phyloP scores from a whole-genome alignment of 2,888 invertebrate species.

The Drosophila kambysellisi region DNA sequence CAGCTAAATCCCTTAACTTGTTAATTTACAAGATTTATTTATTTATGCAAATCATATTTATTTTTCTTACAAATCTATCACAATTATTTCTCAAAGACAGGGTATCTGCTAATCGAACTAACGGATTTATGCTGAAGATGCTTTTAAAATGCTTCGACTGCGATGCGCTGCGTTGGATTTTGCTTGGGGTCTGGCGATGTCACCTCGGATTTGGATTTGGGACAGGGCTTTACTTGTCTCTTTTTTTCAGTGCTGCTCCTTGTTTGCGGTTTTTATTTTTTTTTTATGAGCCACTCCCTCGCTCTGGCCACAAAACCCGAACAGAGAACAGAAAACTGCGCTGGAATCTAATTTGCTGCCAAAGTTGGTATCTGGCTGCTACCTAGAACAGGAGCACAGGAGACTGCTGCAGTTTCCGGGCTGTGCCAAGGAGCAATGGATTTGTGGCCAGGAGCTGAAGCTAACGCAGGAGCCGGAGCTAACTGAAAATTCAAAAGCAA shows the following conservation, averaged over 20 bases:
- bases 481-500: conserved; percentile 40
- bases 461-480: background rate
- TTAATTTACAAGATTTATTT: too few relatives aligned
- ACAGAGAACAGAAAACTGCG: conserved; percentile 65
- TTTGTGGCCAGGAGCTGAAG: conserved; percentile 57
- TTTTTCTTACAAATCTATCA: background rate
- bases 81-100: background rate
- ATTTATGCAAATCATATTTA: background rate
- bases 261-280: conserved; percentile 7
- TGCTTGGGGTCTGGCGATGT: conserved; percentile 48
- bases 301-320: conserved; percentile 33
- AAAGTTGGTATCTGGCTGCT: conserved; percentile 3
- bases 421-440: conserved; percentile 54
- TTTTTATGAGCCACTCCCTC: background rate
- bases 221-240: conserved; percentile 28
- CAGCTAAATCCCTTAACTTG: background rate
- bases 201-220: conserved; percentile 63
- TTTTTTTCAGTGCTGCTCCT: background rate
- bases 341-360: conserved; percentile 70
- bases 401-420: conserved; percentile 29
- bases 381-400: background rate
- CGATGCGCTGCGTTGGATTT: conserved; percentile 20
- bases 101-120: conserved; percentile 38
- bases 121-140: conserved; percentile 71
- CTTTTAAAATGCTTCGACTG: conserved; percentile 66